A percentile compares a stretch with the other conserved stretches of the same genome.
Conservation (phyloP, 2,113 vertebrate species). For the Prionailurus viverrinus region DNA sequence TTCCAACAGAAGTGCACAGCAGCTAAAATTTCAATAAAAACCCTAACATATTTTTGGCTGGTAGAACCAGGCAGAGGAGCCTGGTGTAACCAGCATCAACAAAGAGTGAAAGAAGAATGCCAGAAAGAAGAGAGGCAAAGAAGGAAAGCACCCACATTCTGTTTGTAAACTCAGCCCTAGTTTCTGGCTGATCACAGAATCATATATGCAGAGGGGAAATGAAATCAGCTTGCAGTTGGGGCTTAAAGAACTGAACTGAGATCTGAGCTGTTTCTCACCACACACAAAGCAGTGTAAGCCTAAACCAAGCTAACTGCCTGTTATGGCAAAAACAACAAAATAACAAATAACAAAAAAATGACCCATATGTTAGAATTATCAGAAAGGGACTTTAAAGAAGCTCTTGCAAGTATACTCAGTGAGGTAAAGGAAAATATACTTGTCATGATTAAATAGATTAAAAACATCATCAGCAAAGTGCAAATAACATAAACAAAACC, state of each 20-base stretch:
- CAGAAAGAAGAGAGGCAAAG: not conserved
- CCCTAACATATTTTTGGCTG: not conserved
- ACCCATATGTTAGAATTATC: not conserved
- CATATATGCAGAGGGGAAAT: not conserved
- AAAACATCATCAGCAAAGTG: not conserved
- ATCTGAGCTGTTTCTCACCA: not conserved
- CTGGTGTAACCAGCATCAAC: not conserved
- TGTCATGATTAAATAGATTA: not conserved
- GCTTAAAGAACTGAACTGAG: not conserved
- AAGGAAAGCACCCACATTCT: not conserved
- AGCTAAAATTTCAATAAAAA: not conserved
- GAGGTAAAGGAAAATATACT: not conserved
- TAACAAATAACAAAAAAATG: not conserved
- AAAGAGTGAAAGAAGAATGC: not conserved
- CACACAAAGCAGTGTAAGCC: not conserved
- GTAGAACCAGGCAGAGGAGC: not conserved
- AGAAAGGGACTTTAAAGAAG: not conserved
- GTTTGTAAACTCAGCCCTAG: not conserved
- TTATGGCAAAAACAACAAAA: not conserved
- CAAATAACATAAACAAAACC: not conserved
- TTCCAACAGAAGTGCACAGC: not conserved
- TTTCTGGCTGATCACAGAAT: not conserved
- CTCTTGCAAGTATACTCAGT: not conserved
- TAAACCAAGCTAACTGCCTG: not conserved
- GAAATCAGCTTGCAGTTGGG: not conserved